Conservation (phyloP, 2,797 vertebrate genomes). For the Scleropages formosus region DNA sequence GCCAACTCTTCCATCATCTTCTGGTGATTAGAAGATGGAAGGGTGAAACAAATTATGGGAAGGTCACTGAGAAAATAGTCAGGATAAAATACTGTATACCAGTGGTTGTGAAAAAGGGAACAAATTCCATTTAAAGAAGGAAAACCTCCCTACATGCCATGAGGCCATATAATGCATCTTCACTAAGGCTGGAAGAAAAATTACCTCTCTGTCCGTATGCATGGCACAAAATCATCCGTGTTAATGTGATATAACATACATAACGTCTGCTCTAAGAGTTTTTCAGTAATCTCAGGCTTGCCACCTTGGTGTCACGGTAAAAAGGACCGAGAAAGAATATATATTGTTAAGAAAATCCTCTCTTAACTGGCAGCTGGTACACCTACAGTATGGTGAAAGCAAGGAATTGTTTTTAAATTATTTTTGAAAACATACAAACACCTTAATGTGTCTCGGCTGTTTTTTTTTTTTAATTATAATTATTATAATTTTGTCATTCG, state of each 20-base stretch:
- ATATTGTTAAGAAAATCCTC: background rate
- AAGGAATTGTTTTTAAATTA: too few relatives aligned
- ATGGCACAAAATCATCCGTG: background rate
- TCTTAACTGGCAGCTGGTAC: too few relatives aligned
- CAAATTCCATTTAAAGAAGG: background rate
- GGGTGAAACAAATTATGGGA: conserved; percentile 48
- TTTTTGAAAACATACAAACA: background rate
- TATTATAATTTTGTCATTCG: background rate
- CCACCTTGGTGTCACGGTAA: background rate
- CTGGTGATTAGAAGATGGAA: conserved; percentile 51
- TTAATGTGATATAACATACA: background rate
- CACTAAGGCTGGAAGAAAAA: background rate
- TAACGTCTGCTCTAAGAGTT: background rate
- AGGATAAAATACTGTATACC: conserved; percentile 29
- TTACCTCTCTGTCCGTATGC: background rate
- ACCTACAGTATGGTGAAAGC: too few relatives aligned
- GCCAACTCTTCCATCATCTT: conserved; percentile 39
- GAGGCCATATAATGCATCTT: background rate
- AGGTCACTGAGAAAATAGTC: conserved; percentile 45
- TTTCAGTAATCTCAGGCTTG: background rate
- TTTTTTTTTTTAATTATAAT: too few relatives aligned
- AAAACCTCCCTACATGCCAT: background rate
- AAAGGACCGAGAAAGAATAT: background rate
- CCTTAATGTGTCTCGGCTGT: background rate
- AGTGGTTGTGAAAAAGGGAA: background rate